Percentiles rank a stretch among this genome's conserved stretches.
These are phyloP conservation scores for Irena cyanogastra DNA, from an alignment of 2,113 vertebrate species.

Conservation along the genomic window DNA sequence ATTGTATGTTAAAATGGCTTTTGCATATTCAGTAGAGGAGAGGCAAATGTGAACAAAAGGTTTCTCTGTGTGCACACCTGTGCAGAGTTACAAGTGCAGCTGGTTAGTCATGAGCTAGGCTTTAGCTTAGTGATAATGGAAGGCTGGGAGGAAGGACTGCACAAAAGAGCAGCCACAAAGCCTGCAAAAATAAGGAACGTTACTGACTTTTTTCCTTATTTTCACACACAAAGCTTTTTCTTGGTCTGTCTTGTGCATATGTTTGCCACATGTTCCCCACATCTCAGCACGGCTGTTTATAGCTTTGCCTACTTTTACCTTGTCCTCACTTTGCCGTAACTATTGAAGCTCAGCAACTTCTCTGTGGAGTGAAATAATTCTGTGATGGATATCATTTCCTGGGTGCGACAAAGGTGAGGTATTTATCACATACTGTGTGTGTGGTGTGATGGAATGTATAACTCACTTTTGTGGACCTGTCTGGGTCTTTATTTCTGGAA, in stretches of 20 bases:
- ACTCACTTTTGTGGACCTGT: neutral
- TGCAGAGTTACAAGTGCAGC: neutral
- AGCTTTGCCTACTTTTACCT: neutral
- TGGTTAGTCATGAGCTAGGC: neutral
- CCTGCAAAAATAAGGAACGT: neutral
- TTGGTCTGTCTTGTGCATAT: neutral
- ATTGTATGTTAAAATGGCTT: neutral
- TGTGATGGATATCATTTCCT: neutral
- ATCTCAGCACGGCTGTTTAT: neutral
- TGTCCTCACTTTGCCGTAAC: neutral
- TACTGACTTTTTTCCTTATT: neutral
- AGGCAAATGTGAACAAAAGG: neutral
- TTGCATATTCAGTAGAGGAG: neutral
- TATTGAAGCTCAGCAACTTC: neutral
- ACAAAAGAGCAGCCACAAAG: neutral
- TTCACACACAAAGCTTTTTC: neutral
- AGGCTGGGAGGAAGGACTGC: neutral
- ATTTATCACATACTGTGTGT: neutral
- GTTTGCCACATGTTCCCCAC: neutral
- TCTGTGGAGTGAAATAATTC: neutral
- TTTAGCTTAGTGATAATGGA: neutral
- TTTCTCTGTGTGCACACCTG: neutral
- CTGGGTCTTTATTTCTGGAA: neutral
- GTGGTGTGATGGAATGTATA: neutral
- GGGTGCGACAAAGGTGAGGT: neutral